Percentiles rank a stretch among this genome's conserved stretches.
These are phyloP conservation scores for Dunckerocampus dactyliophorus DNA, from an alignment of 2,113 vertebrate species.

Conservation along the genomic window DNA sequence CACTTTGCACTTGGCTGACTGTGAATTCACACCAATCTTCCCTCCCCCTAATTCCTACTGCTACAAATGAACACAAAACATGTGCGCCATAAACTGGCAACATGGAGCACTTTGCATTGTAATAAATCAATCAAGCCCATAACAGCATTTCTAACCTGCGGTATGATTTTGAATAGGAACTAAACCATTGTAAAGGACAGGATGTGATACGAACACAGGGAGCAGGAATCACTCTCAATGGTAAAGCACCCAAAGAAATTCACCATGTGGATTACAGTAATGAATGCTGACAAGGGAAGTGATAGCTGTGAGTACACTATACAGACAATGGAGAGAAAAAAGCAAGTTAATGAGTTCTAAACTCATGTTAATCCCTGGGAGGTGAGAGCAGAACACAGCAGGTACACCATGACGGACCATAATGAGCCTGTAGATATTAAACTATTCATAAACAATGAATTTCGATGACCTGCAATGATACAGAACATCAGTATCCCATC, in stretches of 20 bases:
- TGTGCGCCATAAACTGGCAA: not conserved
- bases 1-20: conserved; percentile 29
- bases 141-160: not conserved
- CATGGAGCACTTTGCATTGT: conserved; percentile 5
- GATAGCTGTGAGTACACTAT: conserved; percentile 7
- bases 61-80: conserved; percentile 20
- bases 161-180: no score
- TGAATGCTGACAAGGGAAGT: conserved; percentile 18
- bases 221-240: conserved; percentile 18
- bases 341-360: no score
- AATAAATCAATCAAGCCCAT: not conserved
- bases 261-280: conserved; percentile 19
- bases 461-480: no score
- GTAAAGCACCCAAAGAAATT: conserved; percentile 10
- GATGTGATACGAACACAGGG: conserved; percentile 7
- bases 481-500: no score
- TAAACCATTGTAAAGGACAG: conserved; percentile 1
- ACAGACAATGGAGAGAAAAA: conserved; percentile 8
- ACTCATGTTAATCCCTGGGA: no score
- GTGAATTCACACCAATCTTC: conserved; percentile 37
- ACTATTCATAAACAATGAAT: no score
- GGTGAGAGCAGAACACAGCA: no score
- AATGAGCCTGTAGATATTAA: no score
- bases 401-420: no score
- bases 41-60: not conserved